phyloP scores from a whole-genome alignment of 2,113 vertebrate species.

The human region GRCh38 chr21:9793501-9794000 shows the following conservation, averaged over 20 bases:
- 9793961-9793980: slow-evolving; percentile 28
- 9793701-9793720: neutral
- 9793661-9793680: too few species aligned
- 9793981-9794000: neutral
- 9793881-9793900: neutral
- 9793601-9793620: too few species aligned
- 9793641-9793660: too few species aligned
- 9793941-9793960: neutral
- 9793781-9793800: slow-evolving; percentile 24
- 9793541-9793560: too few species aligned
- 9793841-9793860: neutral
- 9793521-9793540: too few species aligned
- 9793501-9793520: too few species aligned
- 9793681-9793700: neutral
- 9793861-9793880: neutral
- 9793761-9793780: neutral
- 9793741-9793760: neutral
- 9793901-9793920: neutral
- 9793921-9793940: neutral
- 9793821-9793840: neutral
- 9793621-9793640: too few species aligned
- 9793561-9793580: too few species aligned
- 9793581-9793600: too few species aligned
- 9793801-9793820: neutral
- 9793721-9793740: neutral